A percentile compares a stretch with the other conserved stretches of the same genome.
phyloP scores from a whole-genome alignment of 2,888 invertebrate species.

The Synanthedon myopaeformis region DNA sequence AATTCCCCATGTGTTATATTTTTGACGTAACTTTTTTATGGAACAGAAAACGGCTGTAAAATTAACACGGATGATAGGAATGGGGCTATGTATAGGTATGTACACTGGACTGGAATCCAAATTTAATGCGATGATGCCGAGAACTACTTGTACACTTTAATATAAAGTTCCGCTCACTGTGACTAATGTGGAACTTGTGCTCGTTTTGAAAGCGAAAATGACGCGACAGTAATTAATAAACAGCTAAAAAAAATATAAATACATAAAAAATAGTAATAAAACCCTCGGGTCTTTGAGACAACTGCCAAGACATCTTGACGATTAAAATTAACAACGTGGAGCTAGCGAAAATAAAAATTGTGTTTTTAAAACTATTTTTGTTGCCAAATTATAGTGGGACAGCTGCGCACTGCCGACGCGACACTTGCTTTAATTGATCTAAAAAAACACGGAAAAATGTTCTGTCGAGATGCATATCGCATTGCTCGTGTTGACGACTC shows the following conservation, averaged over 20 bases:
- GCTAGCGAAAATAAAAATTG: constrained; percentile 48
- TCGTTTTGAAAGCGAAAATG: constrained; percentile 17
- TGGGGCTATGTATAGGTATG: too few relatives aligned
- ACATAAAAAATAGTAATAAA: constrained; percentile 51
- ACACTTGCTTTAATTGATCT: constrained; percentile 1
- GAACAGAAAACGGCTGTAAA: too few relatives aligned
- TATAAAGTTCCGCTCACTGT: neutral
- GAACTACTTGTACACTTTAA: too few relatives aligned
- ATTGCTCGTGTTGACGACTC: constrained; percentile 4
- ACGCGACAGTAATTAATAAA: constrained; percentile 50
- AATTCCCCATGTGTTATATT: too few relatives aligned
- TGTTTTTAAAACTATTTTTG: constrained; percentile 49
- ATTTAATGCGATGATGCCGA: too few relatives aligned
- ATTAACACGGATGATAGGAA: too few relatives aligned
- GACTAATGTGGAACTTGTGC: constrained; percentile 14
- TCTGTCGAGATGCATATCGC: constrained; percentile 12
- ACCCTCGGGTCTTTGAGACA: constrained; percentile 51
- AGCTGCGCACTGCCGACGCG: constrained; percentile 32
- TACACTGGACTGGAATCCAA: too few relatives aligned
- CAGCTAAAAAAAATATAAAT: constrained; percentile 22
- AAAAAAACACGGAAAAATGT: neutral
- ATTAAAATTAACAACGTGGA: constrained; percentile 56
- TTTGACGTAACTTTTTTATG: too few relatives aligned
- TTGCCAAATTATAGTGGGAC: constrained; percentile 55
- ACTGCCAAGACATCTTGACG: constrained; percentile 61